Evolutionary conservation across 2,113 vertebrate species (phyloP), one percentile per base, ranked within the genome.

Genomic region (Thalassoma bifasciatum): DNA sequence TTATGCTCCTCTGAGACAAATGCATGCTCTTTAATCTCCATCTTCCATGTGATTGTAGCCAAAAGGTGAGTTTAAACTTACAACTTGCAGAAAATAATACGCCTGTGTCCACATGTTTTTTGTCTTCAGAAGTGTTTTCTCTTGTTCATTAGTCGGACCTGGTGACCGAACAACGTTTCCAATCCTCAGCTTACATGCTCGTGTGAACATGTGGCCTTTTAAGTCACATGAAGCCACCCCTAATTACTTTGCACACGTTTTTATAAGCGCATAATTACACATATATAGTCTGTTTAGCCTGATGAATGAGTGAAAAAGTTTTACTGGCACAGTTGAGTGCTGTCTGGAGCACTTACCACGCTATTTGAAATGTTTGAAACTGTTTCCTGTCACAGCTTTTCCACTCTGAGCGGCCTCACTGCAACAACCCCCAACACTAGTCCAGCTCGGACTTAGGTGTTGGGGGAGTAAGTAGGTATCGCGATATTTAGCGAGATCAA

Each of bases 171-270:
- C 53, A 21, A 8, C 1, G 22, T 5, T 46, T 60, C 14, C 34
- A 53, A 24, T 65, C 49, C 36, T 61, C 49, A 59, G 42, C 47
- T n/a, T 56, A 10, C 10, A 74, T 53, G 38, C 64, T 10, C 22
- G 2, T 4, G 56, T 66, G 24, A 54, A 13, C 80, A 65, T 24
- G 70, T 78, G 75, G 61, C 53, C 16, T 12, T 64, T 19, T 42
- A 72, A 42, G 71, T 58, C 54, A 13, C 30, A 6, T 2, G 5
- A 40, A 71, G 16, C 21, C 26, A 3, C n/a, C 44, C 5, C 44
- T 8, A 6, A 46, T 24, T 8, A 14, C 7, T 14, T 22, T 0
- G 5, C 23, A n/a, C 10, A 46, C 4, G 44, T 19, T 19, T 46
- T 12, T 26, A 30, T 30, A 30, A 30, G 30, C 30, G 3, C 30